Percentiles rank a stretch among this genome's conserved stretches.
phyloP scores from a whole-genome alignment of 2,888 invertebrate genomes.

The Hirtodrosophila duncani region DNA sequence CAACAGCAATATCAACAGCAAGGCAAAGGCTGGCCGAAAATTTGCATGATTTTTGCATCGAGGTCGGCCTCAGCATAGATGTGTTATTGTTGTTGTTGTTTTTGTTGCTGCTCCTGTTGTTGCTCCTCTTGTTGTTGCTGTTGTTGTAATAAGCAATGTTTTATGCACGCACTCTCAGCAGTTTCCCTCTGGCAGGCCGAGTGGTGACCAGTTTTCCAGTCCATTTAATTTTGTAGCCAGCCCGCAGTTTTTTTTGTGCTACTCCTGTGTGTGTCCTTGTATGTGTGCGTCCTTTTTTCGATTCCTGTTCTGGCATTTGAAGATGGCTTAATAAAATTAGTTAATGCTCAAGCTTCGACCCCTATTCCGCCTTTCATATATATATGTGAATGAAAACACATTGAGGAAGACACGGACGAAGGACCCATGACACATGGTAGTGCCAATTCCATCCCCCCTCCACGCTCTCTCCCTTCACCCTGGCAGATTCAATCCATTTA shows the following conservation, averaged over 20 bases:
- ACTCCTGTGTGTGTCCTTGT: neutral
- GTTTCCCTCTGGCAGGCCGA: conserved; percentile 5
- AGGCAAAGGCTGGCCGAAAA: conserved; percentile 37
- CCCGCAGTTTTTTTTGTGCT: conserved; percentile 48
- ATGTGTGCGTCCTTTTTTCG: neutral
- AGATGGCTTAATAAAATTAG: conserved; percentile 45
- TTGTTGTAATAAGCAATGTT: conserved; percentile 66
- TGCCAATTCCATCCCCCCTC: no score
- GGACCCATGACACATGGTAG: no score
- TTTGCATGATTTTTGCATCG: conserved; percentile 61
- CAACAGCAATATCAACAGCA: conserved; percentile 14
- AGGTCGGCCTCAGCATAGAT: neutral
- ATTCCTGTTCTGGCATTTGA: conserved; percentile 25
- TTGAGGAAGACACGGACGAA: no score
- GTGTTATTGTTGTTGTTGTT: conserved; percentile 4
- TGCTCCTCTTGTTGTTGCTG: conserved; percentile 13
- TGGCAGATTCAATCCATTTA: no score
- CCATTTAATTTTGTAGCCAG: conserved; percentile 68
- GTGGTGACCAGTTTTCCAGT: conserved; percentile 73
- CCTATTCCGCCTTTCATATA: no score
- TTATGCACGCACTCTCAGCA: conserved; percentile 62
- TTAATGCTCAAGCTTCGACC: conserved; percentile 27
- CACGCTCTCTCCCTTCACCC: no score
- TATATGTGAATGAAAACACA: neutral
- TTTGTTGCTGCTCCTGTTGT: neutral